Percentiles rank a stretch among this genome's conserved stretches.
phyloP scores from a whole-genome alignment of 2,888 invertebrate species.

The Bombylius major region DNA sequence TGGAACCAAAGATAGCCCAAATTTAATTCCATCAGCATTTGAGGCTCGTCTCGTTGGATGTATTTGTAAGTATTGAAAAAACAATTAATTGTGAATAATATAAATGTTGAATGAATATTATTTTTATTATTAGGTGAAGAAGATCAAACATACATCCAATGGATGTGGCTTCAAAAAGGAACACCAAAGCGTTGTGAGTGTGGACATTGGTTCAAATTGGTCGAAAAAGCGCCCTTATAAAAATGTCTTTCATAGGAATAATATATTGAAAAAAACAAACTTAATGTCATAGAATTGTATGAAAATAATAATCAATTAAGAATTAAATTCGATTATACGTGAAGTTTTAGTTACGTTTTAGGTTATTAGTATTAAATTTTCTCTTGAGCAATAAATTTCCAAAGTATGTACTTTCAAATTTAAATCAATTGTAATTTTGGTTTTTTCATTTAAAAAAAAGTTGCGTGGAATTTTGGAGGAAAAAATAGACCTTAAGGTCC shows the following conservation, averaged over 20 bases:
- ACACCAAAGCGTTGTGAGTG: conserved; percentile 87
- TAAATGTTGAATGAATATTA: neutral
- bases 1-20: conserved; percentile 76
- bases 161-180: conserved; percentile 92
- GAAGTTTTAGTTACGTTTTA: too few species aligned
- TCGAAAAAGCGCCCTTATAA: conserved; percentile 62
- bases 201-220: conserved; percentile 92
- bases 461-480: too few species aligned
- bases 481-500: too few species aligned
- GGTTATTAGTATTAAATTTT: too few species aligned
- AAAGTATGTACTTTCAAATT: too few species aligned
- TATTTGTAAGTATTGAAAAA: conserved; percentile 52
- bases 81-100: neutral
- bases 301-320: conserved; percentile 10
- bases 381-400: too few species aligned
- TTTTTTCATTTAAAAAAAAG: too few species aligned
- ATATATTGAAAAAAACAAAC: neutral
- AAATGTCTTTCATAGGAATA: conserved; percentile 14
- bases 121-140: conserved; percentile 56
- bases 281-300: conserved; percentile 11
- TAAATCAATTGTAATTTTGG: too few species aligned
- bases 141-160: conserved; percentile 76
- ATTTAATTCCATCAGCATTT: conserved; percentile 79
- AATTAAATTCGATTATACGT: neutral
- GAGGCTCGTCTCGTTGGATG: conserved; percentile 88